A percentile compares a stretch with the other conserved stretches of the same genome.
phyloP scores from a whole-genome alignment of 2,797 vertebrate genomes.

The Urosaurus nigricauda region DNA sequence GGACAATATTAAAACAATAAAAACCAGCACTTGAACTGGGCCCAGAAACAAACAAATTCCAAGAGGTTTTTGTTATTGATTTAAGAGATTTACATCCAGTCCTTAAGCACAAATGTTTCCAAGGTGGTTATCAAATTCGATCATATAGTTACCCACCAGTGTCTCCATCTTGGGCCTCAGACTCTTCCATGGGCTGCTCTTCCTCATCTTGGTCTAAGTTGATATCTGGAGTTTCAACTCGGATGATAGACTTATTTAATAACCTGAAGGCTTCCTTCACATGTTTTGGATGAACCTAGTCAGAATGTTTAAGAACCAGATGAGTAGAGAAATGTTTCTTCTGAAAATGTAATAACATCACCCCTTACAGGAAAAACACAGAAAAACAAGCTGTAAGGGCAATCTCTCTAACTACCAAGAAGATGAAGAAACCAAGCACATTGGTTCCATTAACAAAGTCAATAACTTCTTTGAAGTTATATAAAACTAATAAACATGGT shows the following conservation, averaged over 20 bases:
- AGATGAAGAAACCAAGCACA: neutral
- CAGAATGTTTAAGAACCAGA: conserved; percentile 28
- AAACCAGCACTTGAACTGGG: neutral
- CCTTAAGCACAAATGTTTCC: neutral
- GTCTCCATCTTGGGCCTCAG: conserved; percentile 77
- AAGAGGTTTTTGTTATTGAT: neutral
- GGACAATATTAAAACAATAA: too few species aligned
- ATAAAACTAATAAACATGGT: neutral
- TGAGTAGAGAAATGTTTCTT: neutral
- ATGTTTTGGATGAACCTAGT: conserved; percentile 96
- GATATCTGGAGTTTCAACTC: conserved; percentile 96
- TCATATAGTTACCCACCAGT: conserved; percentile 74
- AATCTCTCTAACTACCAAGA: neutral
- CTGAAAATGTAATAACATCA: neutral
- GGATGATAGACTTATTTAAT: conserved; percentile 97
- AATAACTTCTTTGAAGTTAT: neutral
- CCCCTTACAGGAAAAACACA: neutral
- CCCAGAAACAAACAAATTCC: neutral
- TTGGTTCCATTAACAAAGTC: neutral
- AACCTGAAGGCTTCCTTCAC: conserved; percentile 98
- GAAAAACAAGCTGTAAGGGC: neutral
- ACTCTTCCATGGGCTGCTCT: conserved; percentile 84
- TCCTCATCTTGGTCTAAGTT: conserved; percentile 96
- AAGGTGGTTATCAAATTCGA: neutral
- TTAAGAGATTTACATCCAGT: neutral